phyloP scores from a whole-genome alignment of 2,113 vertebrate species.

The Strix uralensis region DNA sequence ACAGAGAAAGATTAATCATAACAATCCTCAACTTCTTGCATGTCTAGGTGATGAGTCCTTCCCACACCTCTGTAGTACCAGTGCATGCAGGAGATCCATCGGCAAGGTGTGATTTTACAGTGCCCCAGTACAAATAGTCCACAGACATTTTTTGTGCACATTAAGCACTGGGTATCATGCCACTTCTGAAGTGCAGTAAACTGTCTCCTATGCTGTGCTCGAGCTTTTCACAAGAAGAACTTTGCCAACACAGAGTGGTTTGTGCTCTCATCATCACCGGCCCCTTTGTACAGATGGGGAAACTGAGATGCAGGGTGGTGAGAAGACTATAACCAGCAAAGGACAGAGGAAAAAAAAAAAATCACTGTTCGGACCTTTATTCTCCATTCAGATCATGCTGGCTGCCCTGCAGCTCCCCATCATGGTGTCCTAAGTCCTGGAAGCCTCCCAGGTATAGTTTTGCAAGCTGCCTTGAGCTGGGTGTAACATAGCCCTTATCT shows the following conservation, averaged over 20 bases:
- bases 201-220: not conserved
- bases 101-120: not conserved
- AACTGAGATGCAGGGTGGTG: not conserved
- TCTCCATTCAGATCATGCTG: not conserved
- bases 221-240: not conserved
- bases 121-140: not conserved
- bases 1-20: not conserved
- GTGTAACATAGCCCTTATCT: not conserved
- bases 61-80: not conserved
- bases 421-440: accelerated
- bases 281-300: not conserved
- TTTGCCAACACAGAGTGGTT: not conserved
- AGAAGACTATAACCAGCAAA: not conserved
- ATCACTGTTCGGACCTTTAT: not conserved
- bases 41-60: conserved; percentile 14
- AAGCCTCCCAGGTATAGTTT: not conserved
- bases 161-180: not conserved
- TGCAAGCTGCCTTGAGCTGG: not conserved
- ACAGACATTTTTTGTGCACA: not conserved
- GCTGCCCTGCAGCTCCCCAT: not conserved
- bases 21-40: not conserved
- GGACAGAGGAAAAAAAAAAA: not conserved
- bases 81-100: not conserved
- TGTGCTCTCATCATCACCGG: not conserved
- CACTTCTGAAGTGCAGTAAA: not conserved